Evolutionary conservation across 2,113 vertebrate genomes (phyloP), one percentile per base, ranked within the genome.

Genomic region (Nannospalax galili): DNA sequence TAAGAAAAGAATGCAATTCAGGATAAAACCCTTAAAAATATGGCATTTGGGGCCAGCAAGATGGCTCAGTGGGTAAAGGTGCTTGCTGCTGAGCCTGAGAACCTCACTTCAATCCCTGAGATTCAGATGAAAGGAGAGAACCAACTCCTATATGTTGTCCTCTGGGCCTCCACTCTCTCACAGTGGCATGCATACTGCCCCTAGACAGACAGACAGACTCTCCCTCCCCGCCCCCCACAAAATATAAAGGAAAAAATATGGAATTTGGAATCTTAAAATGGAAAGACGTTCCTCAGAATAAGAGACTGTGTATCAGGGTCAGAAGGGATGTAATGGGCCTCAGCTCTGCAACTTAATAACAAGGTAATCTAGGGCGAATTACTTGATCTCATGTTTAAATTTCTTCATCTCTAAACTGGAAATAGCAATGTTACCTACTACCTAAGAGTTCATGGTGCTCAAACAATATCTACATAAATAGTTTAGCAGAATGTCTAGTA

Each of bases 1-100:
- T 52, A 28, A 91, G n/a, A 92, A 0, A 86, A n/a, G n/a, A 58
- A 85, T 86, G 11, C 30, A 86, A 67, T n/a, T 85, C 30, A 85
- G 20, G 87, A 92, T 69, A 93, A 81, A 90, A 95, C n/a, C 26
- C 62, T 81, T 26, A n/a, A 74, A 74, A 15, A 85, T 52, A 69
- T 9, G 32, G 64, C 69, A 52, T 48, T 48, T 35, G 3, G 32
- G 37, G 60, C 9, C 32, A 7, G 14, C 22, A 28, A 62, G 26
- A 42, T 42, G 64, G 42, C 64, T 67, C 82, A 35, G 10, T 8
- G 30, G 40, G 17, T 48, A 67, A 65, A 64, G 40, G 42, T 22
- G 40, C 62, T 48, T 67, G 28, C 62, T 48, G 40, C 42, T 8
- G 67, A 64, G 7, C 30, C 19, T 4, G 30, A 7, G 40, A 8